A percentile compares a stretch with the other conserved stretches of the same genome.
Conservation (phyloP, 2,888 invertebrate genomes). For the Chaetoderma sp. region DNA sequence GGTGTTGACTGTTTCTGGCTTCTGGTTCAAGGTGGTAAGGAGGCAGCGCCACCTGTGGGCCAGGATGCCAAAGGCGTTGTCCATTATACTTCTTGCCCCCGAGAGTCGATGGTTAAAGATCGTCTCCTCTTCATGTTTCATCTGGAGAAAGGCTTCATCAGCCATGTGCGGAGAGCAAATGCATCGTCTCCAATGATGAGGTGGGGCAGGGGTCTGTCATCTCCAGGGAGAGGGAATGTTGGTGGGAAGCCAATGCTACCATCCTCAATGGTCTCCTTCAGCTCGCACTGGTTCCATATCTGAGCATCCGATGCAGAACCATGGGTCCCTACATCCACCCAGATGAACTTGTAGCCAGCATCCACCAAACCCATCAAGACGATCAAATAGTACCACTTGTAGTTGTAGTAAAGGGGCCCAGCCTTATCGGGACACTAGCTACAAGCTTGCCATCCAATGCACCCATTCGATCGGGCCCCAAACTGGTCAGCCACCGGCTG, state of each 20-base stretch:
- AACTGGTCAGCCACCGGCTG: conserved; percentile 32
- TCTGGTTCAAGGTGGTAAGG: conserved; percentile 34
- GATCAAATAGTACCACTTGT: conserved; percentile 37
- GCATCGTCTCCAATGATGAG: conserved; percentile 45
- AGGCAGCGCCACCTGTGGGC: conserved; percentile 34
- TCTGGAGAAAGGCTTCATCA: conserved; percentile 36
- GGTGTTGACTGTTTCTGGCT: conserved; percentile 20
- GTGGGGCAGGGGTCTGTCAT: conserved; percentile 34
- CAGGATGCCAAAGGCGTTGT: conserved; percentile 45
- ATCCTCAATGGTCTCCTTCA: conserved; percentile 30
- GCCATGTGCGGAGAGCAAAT: conserved; percentile 29
- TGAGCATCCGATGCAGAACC: conserved; percentile 30
- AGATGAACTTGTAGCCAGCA: conserved; percentile 42
- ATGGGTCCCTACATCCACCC: conserved; percentile 26
- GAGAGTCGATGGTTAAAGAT: conserved; percentile 45
- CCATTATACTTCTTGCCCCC: conserved; percentile 40
- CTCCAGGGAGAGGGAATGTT: conserved; percentile 28
- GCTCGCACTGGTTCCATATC: conserved; percentile 32
- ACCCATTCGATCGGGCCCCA: conserved; percentile 37
- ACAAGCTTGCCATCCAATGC: conserved; percentile 45
- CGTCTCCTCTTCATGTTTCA: conserved; percentile 33
- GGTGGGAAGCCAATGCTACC: conserved; percentile 30
- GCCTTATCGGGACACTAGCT: conserved; percentile 29
- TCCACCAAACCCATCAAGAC: conserved; percentile 41
- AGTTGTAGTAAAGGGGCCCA: conserved; percentile 39